A percentile compares a stretch with the other conserved stretches of the same genome.
phyloP scores from a whole-genome alignment of 1,140 invertebrate species.

The Drosophila aff. region DNA sequence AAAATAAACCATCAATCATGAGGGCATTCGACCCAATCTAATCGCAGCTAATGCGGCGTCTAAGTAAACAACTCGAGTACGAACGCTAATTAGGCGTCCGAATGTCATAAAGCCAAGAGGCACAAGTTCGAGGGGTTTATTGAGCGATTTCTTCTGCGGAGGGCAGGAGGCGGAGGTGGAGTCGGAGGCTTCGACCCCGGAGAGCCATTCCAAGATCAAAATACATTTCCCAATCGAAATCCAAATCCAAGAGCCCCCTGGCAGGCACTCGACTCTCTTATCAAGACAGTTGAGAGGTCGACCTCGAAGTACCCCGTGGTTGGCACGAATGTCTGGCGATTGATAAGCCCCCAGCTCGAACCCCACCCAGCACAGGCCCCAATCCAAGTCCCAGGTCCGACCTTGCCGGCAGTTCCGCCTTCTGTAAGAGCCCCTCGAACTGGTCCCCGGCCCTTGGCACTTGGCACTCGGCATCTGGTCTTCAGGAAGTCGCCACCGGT shows the following conservation, averaged over 20 bases:
- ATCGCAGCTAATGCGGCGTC: conserved; percentile 72
- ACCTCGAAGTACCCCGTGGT: conserved; percentile 58
- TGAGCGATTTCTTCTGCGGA: conserved; percentile 14
- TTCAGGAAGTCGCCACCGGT: conserved; percentile 58
- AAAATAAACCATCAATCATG: conserved; percentile 79
- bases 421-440: conserved; percentile 45
- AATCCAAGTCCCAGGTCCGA: conserved; percentile 1
- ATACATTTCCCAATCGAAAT: conserved; percentile 5
- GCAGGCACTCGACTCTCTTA: conserved; percentile 38
- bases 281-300: conserved; percentile 66
- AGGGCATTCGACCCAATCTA: conserved; percentile 69
- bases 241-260: conserved; percentile 7
- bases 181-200: conserved; percentile 10
- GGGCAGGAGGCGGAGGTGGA: background rate
- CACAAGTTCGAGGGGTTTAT: conserved; percentile 8
- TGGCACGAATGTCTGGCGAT: conserved; percentile 51
- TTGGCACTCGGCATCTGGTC: conserved; percentile 47
- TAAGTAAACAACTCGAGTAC: conserved; percentile 73
- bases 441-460: conserved; percentile 27
- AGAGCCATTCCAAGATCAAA: conserved; percentile 14
- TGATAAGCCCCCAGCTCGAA: conserved; percentile 39
- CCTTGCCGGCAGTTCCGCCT: conserved; percentile 52
- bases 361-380: conserved; percentile 6
- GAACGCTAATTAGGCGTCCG: conserved; percentile 46
- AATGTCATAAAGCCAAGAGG: conserved; percentile 50